Conservation (phyloP, 2,797 vertebrate genomes). For the Helicolenus hilgendorfi region DNA sequence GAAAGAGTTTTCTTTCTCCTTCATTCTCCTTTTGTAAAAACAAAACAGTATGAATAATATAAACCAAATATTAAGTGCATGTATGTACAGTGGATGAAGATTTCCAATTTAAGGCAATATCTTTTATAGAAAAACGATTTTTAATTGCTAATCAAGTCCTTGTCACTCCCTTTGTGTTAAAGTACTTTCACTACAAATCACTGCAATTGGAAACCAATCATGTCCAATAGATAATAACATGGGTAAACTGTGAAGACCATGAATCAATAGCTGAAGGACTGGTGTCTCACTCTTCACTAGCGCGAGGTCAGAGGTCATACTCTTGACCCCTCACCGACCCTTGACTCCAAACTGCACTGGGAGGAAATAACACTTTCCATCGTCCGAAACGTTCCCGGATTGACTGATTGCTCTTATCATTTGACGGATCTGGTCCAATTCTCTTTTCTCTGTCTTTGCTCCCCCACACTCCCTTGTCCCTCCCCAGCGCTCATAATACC, state of each 20-base stretch:
- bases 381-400: conserved; percentile 62
- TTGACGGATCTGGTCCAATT: conserved; percentile 82
- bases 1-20: not conserved
- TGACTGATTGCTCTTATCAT: conserved; percentile 87
- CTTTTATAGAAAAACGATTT: not conserved
- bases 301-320: conserved; percentile 77
- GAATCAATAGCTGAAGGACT: conserved; percentile 66
- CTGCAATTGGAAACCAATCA: conserved; percentile 49
- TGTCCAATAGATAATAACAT: conserved; percentile 64
- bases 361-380: conserved; percentile 83
- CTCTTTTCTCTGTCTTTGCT: conserved; percentile 66
- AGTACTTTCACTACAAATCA: conserved; percentile 33
- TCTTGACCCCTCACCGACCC: conserved; percentile 88
- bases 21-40: no score
- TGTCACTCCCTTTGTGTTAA: not conserved
- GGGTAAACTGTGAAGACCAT: conserved; percentile 54
- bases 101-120: not conserved
- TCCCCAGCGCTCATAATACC: conserved; percentile 84
- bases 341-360: conserved; percentile 75
- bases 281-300: conserved; percentile 50
- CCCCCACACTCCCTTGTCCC: conserved; percentile 73
- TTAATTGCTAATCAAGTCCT: not conserved
- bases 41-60: no score
- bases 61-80: not conserved
- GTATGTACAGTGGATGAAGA: not conserved